Evolutionary conservation across 2,113 vertebrate species (phyloP).

Genomic region (Danionella cerebrum): DNA sequence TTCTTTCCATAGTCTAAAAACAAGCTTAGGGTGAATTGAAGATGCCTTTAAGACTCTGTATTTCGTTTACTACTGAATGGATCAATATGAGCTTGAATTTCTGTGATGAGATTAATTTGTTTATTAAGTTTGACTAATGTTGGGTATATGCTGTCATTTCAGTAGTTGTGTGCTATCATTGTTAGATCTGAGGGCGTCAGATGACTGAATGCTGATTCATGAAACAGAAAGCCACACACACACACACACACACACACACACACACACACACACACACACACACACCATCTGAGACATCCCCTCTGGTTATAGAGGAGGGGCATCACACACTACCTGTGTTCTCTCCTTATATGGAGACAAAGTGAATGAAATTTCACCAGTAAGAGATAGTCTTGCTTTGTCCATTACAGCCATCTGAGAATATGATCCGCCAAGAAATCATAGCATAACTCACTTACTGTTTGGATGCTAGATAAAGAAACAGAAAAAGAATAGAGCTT

Average conservation of each 20-base stretch:
- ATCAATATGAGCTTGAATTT: no score
- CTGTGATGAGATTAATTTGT: no score
- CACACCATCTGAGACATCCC: background rate
- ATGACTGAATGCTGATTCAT: slow-evolving; percentile 20
- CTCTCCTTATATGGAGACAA: slow-evolving; percentile 40
- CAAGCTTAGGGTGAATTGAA: no score
- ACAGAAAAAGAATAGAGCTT: background rate
- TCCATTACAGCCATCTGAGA: slow-evolving; percentile 8
- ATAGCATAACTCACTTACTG: background rate
- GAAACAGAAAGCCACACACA: slow-evolving; percentile 25
- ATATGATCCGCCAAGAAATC: background rate
- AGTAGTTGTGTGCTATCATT: background rate
- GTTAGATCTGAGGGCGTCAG: background rate
- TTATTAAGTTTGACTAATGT: background rate
- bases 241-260: background rate
- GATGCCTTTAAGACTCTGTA: no score
- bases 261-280: background rate
- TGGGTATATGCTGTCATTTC: background rate
- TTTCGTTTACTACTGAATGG: no score
- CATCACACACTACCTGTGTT: slow-evolving; percentile 31
- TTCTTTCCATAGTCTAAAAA: no score
- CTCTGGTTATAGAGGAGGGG: slow-evolving; percentile 19
- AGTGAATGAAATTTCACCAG: slow-evolving; percentile 17
- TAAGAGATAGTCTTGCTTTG: slow-evolving; percentile 1
- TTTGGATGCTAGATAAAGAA: background rate